A percentile compares a stretch with the other conserved stretches of the same genome.
Evolutionary conservation across 1,140 invertebrate genomes (phyloP).

Genomic region (Solenopsis invicta): DNA sequence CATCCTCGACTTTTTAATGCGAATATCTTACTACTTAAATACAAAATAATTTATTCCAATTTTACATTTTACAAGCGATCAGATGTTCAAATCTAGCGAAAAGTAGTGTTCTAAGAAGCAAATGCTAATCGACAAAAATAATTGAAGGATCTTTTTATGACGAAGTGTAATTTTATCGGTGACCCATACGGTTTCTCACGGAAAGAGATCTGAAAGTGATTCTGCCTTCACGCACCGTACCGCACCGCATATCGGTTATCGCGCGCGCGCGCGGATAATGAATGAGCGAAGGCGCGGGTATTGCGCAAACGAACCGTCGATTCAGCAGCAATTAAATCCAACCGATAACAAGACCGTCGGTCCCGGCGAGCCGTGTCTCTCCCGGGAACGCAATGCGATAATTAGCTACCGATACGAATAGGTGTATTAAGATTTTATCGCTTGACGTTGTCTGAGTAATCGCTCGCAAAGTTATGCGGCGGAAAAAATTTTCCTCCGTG

Average conservation of each 20-base stretch:
- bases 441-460: slow-evolving; percentile 36
- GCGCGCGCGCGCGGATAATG: slow-evolving; percentile 25
- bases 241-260: slow-evolving; percentile 14
- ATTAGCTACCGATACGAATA: slow-evolving; percentile 56
- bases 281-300: slow-evolving; percentile 34
- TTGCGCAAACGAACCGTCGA: slow-evolving; percentile 54
- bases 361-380: slow-evolving; percentile 20
- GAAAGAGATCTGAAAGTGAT: slow-evolving; percentile 43
- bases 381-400: slow-evolving; percentile 46
- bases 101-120: not conserved
- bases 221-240: not conserved
- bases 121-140: not conserved
- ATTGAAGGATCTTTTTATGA: not conserved
- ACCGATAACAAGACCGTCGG: slow-evolving; percentile 62
- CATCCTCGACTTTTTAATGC: not conserved
- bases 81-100: not conserved
- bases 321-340: slow-evolving; percentile 57
- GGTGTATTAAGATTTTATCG: slow-evolving; percentile 60
- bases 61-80: not conserved
- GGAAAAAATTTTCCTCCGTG: slow-evolving; percentile 26
- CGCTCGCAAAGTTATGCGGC: not conserved
- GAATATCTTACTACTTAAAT: not conserved
- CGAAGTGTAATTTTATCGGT: slow-evolving; percentile 4
- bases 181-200: slow-evolving; percentile 15
- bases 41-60: not conserved